Evolutionary conservation across 1,140 invertebrate genomes (phyloP).

Genomic region (Doryteuthis pealeii): DNA sequence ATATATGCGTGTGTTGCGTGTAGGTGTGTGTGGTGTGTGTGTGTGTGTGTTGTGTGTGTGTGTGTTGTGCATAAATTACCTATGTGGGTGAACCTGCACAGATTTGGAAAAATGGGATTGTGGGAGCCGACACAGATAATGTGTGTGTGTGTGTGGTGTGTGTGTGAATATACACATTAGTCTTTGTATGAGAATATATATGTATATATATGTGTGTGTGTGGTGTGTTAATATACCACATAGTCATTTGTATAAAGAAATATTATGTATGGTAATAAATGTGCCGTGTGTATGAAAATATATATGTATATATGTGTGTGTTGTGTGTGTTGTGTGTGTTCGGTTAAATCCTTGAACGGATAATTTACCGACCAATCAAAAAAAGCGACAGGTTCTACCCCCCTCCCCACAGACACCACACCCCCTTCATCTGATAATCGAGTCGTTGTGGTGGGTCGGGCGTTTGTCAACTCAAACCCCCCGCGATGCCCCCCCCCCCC

Average conservation of each 20-base stretch:
- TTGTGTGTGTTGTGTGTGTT: background rate
- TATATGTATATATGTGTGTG: background rate
- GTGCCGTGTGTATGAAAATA: background rate
- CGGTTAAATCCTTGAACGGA: too few species aligned
- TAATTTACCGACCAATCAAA: too few species aligned
- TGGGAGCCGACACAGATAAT: background rate
- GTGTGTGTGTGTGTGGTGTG: background rate
- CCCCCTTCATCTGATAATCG: too few species aligned
- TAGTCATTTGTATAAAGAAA: too few species aligned
- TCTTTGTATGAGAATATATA: background rate
- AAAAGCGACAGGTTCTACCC: too few species aligned
- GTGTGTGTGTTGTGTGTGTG: background rate
- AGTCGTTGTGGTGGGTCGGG: too few species aligned
- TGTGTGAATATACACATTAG: background rate
- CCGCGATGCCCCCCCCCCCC: too few species aligned
- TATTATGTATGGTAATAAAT: background rate
- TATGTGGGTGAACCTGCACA: background rate
- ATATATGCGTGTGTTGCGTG: background rate
- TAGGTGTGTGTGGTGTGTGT: background rate
- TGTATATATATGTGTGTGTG: background rate
- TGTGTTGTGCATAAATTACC: background rate
- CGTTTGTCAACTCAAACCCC: too few species aligned
- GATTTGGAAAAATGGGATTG: background rate
- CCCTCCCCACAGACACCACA: too few species aligned
- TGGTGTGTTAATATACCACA: too few species aligned